phyloP scores from a whole-genome alignment of 2,888 invertebrate species.

The Reticulitermes lucifugus region DNA sequence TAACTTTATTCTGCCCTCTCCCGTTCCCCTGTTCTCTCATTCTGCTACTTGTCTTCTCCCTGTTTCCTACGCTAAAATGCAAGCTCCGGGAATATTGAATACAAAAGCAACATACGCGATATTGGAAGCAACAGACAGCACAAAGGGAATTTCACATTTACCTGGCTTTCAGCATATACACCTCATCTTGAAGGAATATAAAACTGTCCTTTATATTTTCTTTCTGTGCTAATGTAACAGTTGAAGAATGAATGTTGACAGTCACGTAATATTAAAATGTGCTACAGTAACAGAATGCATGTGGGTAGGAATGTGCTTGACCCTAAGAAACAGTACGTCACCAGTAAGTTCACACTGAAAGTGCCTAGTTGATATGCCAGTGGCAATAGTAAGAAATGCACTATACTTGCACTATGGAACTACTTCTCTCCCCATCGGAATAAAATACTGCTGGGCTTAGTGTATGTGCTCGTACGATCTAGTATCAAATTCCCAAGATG shows the following conservation, averaged over 20 bases:
- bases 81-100: neutral
- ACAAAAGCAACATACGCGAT: neutral
- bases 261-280: neutral
- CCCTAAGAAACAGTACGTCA: no score
- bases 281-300: no score
- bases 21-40: neutral
- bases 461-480: no score
- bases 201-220: neutral
- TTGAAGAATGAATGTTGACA: neutral
- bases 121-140: conserved; percentile 6
- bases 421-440: no score
- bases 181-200: neutral
- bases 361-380: no score
- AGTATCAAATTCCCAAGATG: no score
- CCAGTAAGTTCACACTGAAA: no score
- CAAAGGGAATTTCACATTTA: neutral
- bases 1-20: neutral
- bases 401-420: no score
- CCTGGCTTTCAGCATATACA: neutral
- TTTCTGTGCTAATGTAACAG: neutral
- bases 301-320: no score
- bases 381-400: no score
- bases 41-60: neutral
- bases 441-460: no score
- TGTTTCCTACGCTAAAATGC: neutral